These are phyloP conservation scores for Aptenodytes patagonicus DNA, from an alignment of 2,113 vertebrate species.

Conservation along the genomic window DNA sequence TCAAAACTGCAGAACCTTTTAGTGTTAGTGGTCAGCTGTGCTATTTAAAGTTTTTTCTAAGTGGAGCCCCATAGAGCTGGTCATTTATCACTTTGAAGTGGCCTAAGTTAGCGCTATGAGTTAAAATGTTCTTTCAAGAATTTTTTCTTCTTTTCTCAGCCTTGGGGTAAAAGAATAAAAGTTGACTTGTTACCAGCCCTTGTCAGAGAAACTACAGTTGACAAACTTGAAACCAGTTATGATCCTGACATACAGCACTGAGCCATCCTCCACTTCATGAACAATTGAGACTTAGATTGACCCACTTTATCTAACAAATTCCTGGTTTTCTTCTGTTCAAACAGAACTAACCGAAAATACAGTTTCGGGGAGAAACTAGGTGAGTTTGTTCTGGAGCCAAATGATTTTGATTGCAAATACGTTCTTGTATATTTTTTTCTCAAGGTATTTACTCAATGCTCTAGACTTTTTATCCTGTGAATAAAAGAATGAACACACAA, in stretches of 20 bases:
- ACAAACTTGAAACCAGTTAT: background rate
- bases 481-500: background rate
- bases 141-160: background rate
- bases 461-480: background rate
- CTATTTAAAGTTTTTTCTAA: constrained; percentile 34
- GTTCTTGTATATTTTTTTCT: background rate
- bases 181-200: background rate
- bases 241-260: background rate
- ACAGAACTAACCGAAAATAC: background rate
- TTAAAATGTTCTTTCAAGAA: background rate
- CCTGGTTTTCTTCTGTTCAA: background rate
- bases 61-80: background rate
- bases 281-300: background rate
- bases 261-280: background rate
- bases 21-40: constrained; percentile 10
- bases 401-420: background rate
- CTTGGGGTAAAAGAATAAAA: background rate
- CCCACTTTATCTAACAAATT: background rate
- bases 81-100: constrained; percentile 9
- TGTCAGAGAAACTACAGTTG: background rate
- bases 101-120: background rate
- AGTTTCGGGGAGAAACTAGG: background rate
- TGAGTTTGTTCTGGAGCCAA: background rate
- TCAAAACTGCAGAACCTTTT: constrained; percentile 26
- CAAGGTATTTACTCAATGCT: background rate